These are phyloP conservation scores for Dolomedes plantarius DNA, from an alignment of 2,888 invertebrate species.

Conservation along the genomic window DNA sequence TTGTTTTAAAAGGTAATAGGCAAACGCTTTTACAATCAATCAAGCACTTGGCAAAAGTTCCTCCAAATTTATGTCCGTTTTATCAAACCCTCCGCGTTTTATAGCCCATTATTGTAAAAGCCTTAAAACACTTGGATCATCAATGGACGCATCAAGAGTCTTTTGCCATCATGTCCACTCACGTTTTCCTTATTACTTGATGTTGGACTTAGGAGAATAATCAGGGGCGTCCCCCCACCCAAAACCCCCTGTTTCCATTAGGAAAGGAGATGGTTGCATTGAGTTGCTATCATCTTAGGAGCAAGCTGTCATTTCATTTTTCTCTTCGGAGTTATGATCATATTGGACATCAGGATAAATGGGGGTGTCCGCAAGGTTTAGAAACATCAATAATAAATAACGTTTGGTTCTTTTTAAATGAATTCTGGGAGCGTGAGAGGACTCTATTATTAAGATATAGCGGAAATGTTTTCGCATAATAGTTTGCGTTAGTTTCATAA, in stretches of 20 bases:
- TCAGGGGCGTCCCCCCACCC: not conserved
- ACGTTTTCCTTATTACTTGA: not conserved
- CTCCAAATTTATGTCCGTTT: not conserved
- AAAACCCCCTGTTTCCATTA: not conserved
- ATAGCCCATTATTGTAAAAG: conserved; percentile 7
- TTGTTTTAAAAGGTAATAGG: no score
- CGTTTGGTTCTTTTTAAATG: no score
- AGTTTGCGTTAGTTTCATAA: no score
- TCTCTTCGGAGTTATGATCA: no score
- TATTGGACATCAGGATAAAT: no score
- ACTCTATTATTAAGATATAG: no score
- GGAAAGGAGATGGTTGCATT: not conserved
- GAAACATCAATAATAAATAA: no score
- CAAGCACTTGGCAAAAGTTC: no score
- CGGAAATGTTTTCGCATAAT: no score
- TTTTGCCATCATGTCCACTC: not conserved
- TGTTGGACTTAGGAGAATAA: not conserved
- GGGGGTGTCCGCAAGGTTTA: no score
- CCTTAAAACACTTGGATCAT: not conserved
- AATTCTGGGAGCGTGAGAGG: no score
- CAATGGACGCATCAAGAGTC: not conserved
- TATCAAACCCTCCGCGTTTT: not conserved
- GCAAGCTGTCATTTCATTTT: not conserved
- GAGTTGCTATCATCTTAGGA: not conserved
- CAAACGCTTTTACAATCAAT: no score